A percentile compares a stretch with the other conserved stretches of the same genome.
Conservation (phyloP, 2,113 vertebrate genomes). For the Corynorhinus townsendii region DNA sequence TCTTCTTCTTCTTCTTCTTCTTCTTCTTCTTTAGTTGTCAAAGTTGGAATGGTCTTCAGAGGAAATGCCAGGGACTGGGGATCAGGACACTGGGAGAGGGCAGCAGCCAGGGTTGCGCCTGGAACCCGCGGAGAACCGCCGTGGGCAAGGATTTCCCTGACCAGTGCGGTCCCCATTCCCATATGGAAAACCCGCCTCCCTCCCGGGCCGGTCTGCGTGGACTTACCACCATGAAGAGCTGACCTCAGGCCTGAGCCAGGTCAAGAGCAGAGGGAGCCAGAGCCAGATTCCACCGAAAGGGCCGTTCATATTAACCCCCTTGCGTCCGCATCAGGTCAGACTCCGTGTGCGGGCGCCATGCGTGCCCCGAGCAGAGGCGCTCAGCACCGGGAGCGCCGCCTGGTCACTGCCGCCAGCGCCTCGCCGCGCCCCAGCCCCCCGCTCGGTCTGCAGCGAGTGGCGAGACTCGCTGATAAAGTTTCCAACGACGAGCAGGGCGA, state of each 20-base stretch:
- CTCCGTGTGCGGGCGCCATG: conserved; percentile 71
- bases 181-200: neutral
- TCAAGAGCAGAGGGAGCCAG: conserved; percentile 85
- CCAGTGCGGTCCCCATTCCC: neutral
- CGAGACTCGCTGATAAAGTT: conserved; percentile 68
- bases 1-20: neutral
- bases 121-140: neutral
- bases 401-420: conserved; percentile 64
- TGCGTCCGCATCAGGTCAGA: conserved; percentile 80
- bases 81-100: neutral
- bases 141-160: neutral
- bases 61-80: neutral
- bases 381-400: conserved; percentile 67
- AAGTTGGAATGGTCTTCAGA: conserved; percentile 25
- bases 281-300: conserved; percentile 88
- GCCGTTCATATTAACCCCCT: conserved; percentile 91
- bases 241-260: conserved; percentile 88
- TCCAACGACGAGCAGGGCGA: conserved; percentile 37
- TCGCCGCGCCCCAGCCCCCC: conserved; percentile 50
- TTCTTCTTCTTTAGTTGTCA: conserved; percentile 51
- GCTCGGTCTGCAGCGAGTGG: conserved; percentile 18
- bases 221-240: conserved; percentile 97
- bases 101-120: neutral
- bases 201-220: conserved; percentile 48
- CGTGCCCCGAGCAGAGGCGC: conserved; percentile 76